phyloP scores from a whole-genome alignment of 1,140 invertebrate species.

The Drosophila bipectinata region DNA sequence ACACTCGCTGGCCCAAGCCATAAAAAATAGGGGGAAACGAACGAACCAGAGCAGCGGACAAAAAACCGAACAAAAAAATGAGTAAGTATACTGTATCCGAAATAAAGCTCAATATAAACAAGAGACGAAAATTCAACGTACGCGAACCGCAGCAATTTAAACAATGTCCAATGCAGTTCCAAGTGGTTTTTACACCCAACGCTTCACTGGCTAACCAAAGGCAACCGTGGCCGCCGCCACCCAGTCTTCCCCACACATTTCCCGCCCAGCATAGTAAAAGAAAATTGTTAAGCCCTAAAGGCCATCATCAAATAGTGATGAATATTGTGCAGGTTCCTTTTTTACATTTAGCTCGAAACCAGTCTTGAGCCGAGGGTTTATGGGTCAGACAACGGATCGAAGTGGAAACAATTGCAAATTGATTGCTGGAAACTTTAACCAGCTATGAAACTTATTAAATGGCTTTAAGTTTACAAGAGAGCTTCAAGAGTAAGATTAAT shows the following conservation, averaged over 20 bases:
- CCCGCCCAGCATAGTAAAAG: conserved; percentile 53
- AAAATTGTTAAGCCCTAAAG: conserved; percentile 60
- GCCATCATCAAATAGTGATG: conserved; percentile 73
- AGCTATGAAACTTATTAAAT: conserved; percentile 16
- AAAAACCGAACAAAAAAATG: conserved; percentile 18
- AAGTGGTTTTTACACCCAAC: conserved; percentile 67
- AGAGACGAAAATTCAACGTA: conserved; percentile 75
- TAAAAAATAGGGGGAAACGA: conserved; percentile 48
- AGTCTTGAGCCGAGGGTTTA: conserved; percentile 34
- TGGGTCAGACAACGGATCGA: conserved; percentile 42
- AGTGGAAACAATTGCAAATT: conserved; percentile 32
- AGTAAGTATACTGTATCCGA: conserved; percentile 39
- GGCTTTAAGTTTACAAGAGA: background rate
- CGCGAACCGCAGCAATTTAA: conserved; percentile 79
- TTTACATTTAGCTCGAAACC: conserved; percentile 44
- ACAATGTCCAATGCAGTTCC: conserved; percentile 79
- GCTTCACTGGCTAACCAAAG: conserved; percentile 52
- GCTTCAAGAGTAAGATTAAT: background rate
- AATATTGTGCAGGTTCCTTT: conserved; percentile 58
- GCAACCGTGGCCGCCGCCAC: conserved; percentile 16
- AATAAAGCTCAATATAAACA: conserved; percentile 75
- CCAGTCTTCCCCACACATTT: conserved; percentile 12
- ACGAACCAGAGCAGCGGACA: conserved; percentile 17
- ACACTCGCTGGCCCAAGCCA: conserved; percentile 40
- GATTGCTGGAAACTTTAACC: conserved; percentile 26